Conservation (phyloP, 1,140 invertebrate species). For the Orchestia grillus region DNA sequence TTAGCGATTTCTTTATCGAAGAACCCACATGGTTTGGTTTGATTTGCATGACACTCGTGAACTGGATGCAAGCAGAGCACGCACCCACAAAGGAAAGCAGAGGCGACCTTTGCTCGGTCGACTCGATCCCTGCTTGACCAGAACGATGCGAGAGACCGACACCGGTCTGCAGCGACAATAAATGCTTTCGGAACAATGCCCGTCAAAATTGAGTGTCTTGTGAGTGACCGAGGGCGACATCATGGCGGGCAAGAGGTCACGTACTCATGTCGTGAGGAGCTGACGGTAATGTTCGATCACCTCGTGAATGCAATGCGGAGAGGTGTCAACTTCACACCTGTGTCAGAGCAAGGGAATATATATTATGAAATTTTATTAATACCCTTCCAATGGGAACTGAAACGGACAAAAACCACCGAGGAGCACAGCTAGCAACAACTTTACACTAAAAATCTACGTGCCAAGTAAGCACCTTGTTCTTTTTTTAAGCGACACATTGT, state of each 20-base stretch:
- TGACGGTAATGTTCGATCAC: neutral
- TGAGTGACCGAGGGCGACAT: neutral
- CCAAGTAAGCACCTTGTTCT: neutral
- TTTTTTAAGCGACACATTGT: neutral
- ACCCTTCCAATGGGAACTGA: neutral
- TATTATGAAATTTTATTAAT: neutral
- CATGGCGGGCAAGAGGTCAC: slow-evolving; percentile 1
- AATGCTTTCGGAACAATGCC: slow-evolving; percentile 33
- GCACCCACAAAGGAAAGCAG: neutral
- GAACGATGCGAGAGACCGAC: neutral
- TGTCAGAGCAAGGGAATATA: neutral
- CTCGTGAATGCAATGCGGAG: neutral
- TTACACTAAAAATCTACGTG: neutral
- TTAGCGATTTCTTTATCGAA: neutral
- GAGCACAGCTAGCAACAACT: neutral
- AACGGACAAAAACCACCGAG: neutral
- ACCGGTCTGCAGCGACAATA: neutral
- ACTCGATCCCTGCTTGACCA: slow-evolving; percentile 30
- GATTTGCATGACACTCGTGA: neutral
- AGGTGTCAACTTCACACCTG: neutral
- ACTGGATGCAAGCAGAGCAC: neutral
- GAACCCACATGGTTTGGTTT: neutral
- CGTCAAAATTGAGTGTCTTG: neutral
- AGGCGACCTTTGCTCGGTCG: slow-evolving; percentile 33
- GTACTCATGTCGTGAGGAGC: neutral